Evolutionary conservation across 2,888 invertebrate species (phyloP).

Genomic region (Oligia latruncula): DNA sequence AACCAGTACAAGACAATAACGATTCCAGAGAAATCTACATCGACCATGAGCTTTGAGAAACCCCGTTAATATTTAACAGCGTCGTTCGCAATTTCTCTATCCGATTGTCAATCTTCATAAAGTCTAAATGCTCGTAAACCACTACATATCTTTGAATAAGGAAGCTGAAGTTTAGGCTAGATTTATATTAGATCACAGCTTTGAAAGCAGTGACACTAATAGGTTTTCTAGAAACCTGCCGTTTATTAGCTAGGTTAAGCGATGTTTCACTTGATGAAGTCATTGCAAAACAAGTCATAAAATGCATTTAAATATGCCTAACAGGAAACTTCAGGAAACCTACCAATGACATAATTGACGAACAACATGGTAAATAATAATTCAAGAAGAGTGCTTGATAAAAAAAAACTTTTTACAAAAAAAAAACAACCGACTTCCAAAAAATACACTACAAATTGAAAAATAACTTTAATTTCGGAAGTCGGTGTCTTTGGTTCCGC

Average conservation of each 20-base stretch:
- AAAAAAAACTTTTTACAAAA: no score
- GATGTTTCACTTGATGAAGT: slow-evolving; percentile 26
- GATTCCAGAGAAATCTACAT: slow-evolving; percentile 32
- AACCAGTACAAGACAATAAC: slow-evolving; percentile 1
- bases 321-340: slow-evolving; percentile 20
- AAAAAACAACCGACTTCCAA: no score
- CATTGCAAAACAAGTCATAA: slow-evolving; percentile 22
- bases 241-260: slow-evolving; percentile 30
- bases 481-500: no score
- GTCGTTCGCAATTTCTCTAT: slow-evolving; percentile 51
- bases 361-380: background rate
- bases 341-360: background rate
- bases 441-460: no score
- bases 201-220: slow-evolving; percentile 47
- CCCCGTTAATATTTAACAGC: slow-evolving; percentile 50
- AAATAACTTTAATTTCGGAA: no score
- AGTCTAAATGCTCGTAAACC: slow-evolving; percentile 51
- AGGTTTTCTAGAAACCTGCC: slow-evolving; percentile 39
- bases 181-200: slow-evolving; percentile 45
- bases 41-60: slow-evolving; percentile 22
- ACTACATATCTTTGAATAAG: slow-evolving; percentile 48
- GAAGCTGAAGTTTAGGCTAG: slow-evolving; percentile 49
- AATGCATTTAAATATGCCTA: slow-evolving; percentile 2
- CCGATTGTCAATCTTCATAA: slow-evolving; percentile 60
- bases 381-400: slow-evolving; percentile 22